Evolutionary conservation across 2,797 vertebrate genomes (phyloP), one percentile per base, ranked within the genome.

Genomic region (Petrocephalus sullivani): DNA sequence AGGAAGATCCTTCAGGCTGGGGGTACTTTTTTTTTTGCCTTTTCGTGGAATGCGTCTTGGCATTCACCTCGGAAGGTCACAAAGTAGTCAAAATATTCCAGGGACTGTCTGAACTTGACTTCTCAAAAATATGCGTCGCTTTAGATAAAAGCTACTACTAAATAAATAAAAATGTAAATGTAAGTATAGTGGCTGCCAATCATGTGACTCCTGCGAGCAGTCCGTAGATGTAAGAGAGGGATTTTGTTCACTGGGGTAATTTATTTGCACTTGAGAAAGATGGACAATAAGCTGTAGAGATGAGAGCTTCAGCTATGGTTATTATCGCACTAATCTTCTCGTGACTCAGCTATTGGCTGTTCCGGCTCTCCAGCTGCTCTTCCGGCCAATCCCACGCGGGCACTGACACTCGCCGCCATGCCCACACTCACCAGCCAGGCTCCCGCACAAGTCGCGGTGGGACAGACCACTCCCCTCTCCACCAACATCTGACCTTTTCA

Each of bases 91-190:
- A 71, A 71, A 71, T 71, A 71, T 28, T 71, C 12, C 28, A 71
- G 64, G 64, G 64, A 71, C 64, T 71, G 64, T 71, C 64, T 71
- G 64, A 71, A 28, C 64, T 28, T 16, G 28, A 28, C 5, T 16
- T 16, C 64, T 71, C 12, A 71, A 71, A 71, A 71, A 71, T 71
- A 28, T 37, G 33, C 33, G 64, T 71, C 8, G 28, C 64, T 37
- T 71, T 71, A 71, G 28, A 71, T 71, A 71, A 71, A 71, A 71
- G 64, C 64, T 71, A 71, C 28, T 37, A 28, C 64, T 71, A 71
- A 71, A 71, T 71, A 71, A 71, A 71, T 67, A 67, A 71, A 71
- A 71, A 71, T 71, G 64, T 71, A 71, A 71, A 71, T 71, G 64
- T 16, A 12, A 67, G 33, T 37, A 71, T 37, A 71, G 64, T 71